Percentiles rank a stretch among this genome's conserved stretches.
Conservation (phyloP, 2,797 vertebrate genomes). For the Enteromius treurensis region DNA sequence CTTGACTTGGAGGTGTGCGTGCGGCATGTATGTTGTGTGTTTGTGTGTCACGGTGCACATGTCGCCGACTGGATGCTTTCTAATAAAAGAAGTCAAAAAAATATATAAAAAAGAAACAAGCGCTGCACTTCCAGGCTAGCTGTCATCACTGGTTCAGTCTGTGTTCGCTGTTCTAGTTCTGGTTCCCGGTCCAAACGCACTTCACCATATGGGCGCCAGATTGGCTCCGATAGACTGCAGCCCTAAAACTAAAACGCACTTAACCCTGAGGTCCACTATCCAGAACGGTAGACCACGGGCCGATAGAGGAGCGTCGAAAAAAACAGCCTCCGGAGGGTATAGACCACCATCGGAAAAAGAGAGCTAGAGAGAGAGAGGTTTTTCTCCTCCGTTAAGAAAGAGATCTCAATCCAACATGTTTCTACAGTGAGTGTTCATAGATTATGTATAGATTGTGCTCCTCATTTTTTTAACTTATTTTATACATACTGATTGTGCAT, state of each 20-base stretch:
- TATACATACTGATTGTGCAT: constrained; percentile 97
- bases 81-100: constrained; percentile 65
- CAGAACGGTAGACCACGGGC: constrained; percentile 19
- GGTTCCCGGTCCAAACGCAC: constrained; percentile 47
- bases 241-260: constrained; percentile 56
- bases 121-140: constrained; percentile 36
- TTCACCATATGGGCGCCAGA: constrained; percentile 35
- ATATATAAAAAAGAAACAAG: constrained; percentile 19
- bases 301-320: constrained; percentile 22
- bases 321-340: constrained; percentile 53
- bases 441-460: constrained; percentile 83
- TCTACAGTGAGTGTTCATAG: constrained; percentile 76
- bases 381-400: constrained; percentile 51
- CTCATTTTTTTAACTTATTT: constrained; percentile 99
- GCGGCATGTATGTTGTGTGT: constrained; percentile 54
- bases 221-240: constrained; percentile 25
- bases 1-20: constrained; percentile 65
- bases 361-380: neutral
- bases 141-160: constrained; percentile 31
- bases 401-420: constrained; percentile 65
- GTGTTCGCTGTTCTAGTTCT: constrained; percentile 41
- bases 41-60: neutral
- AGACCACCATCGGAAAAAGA: constrained; percentile 27
- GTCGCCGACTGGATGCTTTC: neutral
- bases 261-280: constrained; percentile 33